Conservation (phyloP, 2,113 vertebrate species). For the Dryoscopus gambensis region DNA sequence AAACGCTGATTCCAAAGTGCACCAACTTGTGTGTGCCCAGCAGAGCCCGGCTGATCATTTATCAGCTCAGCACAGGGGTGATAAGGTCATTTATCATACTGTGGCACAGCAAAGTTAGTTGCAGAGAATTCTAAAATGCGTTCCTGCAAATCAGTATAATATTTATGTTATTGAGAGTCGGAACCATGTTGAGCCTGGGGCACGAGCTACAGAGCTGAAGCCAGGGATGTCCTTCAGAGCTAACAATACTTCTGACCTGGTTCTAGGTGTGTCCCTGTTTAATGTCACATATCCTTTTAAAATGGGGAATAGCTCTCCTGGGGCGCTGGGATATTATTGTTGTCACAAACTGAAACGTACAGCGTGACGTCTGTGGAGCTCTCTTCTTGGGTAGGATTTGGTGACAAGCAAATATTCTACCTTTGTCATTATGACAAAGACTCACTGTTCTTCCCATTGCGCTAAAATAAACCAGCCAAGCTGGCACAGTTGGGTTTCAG, state of each 20-base stretch:
- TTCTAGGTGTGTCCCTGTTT: neutral
- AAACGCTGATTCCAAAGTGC: neutral
- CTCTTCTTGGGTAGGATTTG: conserved; percentile 23
- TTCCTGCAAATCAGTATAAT: neutral
- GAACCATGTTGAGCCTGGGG: neutral
- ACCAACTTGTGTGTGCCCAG: neutral
- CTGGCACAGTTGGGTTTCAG: neutral
- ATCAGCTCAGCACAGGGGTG: neutral
- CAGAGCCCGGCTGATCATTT: neutral
- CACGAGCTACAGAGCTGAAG: neutral
- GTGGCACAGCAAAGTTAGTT: neutral
- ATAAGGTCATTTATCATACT: neutral
- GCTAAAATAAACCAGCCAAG: neutral
- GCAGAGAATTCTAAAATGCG: neutral
- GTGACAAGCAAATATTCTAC: conserved; percentile 31
- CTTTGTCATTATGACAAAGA: conserved; percentile 31
- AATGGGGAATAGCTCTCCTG: neutral
- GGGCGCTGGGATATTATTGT: neutral
- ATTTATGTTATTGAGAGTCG: neutral
- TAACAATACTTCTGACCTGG: neutral
- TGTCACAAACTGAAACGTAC: neutral
- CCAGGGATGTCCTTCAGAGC: neutral
- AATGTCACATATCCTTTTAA: neutral
- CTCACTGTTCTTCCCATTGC: conserved; percentile 1
- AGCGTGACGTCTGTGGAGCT: fast-evolving